Evolutionary conservation across 2,888 invertebrate species (phyloP).

Genomic region (Brachyopa scutellaris): DNA sequence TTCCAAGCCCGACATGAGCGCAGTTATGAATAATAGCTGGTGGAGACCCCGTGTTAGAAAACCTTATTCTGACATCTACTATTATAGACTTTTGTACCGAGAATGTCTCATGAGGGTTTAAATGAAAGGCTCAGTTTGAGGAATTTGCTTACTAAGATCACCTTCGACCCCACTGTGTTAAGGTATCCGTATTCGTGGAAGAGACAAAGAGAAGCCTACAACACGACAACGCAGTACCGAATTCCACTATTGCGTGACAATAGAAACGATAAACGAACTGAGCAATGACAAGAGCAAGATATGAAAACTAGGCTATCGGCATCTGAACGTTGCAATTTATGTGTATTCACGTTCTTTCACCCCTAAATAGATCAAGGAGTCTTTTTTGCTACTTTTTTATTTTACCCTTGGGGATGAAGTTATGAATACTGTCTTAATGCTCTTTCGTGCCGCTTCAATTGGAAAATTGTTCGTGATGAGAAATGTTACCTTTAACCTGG

Average conservation of each 20-base stretch:
- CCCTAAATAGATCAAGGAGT: conserved; percentile 21
- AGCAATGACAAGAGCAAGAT: conserved; percentile 26
- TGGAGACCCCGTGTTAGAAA: too few relatives aligned
- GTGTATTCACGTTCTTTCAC: conserved; percentile 18
- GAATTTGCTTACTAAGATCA: too few relatives aligned
- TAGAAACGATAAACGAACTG: conserved; percentile 46
- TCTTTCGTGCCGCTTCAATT: conserved; percentile 53
- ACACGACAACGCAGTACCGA: conserved; percentile 10
- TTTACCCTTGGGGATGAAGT: conserved; percentile 38
- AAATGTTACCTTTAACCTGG: conserved; percentile 33
- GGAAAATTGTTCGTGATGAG: conserved; percentile 59
- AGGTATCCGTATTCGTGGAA: too few relatives aligned
- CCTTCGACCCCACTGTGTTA: too few relatives aligned
- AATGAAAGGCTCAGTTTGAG: too few relatives aligned
- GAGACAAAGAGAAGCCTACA: too few relatives aligned
- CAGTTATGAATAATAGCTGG: too few relatives aligned
- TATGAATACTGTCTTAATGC: conserved; percentile 27
- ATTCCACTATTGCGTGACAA: conserved; percentile 41
- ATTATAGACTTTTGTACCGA: too few relatives aligned
- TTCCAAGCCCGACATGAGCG: too few relatives aligned
- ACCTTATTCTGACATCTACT: too few relatives aligned
- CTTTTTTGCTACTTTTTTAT: conserved; percentile 16
- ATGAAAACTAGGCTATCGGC: conserved; percentile 59
- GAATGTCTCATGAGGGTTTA: too few relatives aligned
- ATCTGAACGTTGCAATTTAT: conserved; percentile 55